Conservation (phyloP, 1,140 invertebrate genomes). For the Carposina sasakii region DNA sequence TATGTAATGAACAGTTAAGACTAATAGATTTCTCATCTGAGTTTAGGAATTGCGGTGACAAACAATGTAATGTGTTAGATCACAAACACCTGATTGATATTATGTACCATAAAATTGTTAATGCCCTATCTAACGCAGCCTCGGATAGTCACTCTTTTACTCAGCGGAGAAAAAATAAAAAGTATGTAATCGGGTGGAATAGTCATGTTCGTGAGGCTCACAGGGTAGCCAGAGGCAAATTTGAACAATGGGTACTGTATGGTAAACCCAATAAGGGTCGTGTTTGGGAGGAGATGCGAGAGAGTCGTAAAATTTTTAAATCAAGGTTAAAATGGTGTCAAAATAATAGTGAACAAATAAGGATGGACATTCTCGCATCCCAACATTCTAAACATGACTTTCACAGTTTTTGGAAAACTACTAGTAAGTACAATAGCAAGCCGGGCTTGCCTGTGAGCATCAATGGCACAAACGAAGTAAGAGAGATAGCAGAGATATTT, state of each 20-base stretch:
- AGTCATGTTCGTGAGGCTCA: conserved; percentile 6
- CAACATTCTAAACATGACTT: conserved; percentile 6
- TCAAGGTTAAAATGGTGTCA: conserved; percentile 5
- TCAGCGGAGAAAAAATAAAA: background rate
- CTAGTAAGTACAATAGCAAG: background rate
- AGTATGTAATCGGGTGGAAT: conserved; percentile 1
- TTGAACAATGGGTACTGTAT: background rate
- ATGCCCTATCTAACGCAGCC: background rate
- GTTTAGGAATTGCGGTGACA: background rate
- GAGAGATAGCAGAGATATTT: conserved; percentile 6
- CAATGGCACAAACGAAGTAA: background rate
- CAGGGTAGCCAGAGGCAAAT: background rate
- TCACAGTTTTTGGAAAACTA: conserved; percentile 6
- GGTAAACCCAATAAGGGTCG: background rate
- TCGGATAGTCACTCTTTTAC: background rate
- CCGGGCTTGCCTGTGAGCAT: conserved; percentile 7
- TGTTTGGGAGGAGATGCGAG: background rate
- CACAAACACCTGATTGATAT: background rate
- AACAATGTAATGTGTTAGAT: background rate
- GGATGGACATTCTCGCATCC: conserved; percentile 2
- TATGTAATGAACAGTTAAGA: conserved; percentile 2
- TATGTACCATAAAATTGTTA: background rate
- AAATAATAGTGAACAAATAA: conserved; percentile 1
- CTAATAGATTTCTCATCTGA: conserved; percentile 5
- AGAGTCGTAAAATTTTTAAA: conserved; percentile 3